Evolutionary conservation across 1,140 invertebrate genomes (phyloP), one percentile per base, ranked within the genome.

Genomic region (Microplitis demolitor): DNA sequence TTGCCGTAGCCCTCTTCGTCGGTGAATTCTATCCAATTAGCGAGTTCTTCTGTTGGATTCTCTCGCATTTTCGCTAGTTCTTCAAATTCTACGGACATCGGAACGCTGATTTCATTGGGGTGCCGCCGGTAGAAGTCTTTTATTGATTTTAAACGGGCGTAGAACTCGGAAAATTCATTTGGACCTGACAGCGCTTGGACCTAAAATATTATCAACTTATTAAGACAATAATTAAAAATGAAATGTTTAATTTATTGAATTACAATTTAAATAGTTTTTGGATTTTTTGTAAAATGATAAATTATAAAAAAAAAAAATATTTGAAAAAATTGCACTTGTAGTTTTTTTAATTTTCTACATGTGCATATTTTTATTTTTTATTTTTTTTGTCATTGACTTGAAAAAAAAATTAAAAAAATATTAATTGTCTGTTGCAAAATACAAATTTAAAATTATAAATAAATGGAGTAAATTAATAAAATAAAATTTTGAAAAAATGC

Each of bases 1-100:
- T 97, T 97, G 13, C 98, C 98, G 89, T 99, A 99, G 11, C 98
- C 98, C 89, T 99, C 98, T 88, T 99, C 98, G 87, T 99, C 98
- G n/a, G 96, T 97, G 82, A 99, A 99, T 77, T 98, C 96, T 3
- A 98, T 95, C 76, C 98, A 90, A 84, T 94, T 93, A 89, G 83
- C 78, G 78, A 87, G 75, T 86, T 96, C 95, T 82, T 97, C 95
- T 4, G 92, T 90, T 33, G 93, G 93, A 87, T 94, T 96, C 83
- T 97, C 96, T 77, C 96, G 89, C 74, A 94, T 88, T 87, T 97
- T 97, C 4, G 94, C 92, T 66, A 99, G 84, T 84, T 98, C 96
- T 82, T 99, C 97, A 90, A 98, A 99, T 86, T 99, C 97, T 0
- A 98, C 92, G 8, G 97, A 97, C 92, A 99, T 97, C 4, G 97